Evolutionary conservation across 1,140 invertebrate species (phyloP).

Genomic region (Listronotus bonariensis): DNA sequence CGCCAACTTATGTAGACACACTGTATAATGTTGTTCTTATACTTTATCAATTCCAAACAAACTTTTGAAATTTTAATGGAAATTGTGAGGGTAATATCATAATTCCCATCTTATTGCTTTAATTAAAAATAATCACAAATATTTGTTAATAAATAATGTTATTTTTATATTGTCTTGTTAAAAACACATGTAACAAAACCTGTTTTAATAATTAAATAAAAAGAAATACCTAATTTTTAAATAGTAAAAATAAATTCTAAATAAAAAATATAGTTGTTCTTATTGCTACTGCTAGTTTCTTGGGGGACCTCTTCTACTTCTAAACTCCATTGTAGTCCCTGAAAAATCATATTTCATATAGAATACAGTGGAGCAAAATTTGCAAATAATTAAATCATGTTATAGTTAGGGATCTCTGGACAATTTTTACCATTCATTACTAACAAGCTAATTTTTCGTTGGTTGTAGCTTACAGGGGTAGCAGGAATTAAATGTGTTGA

Average conservation of each 20-base stretch:
- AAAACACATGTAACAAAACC: slow-evolving; percentile 4
- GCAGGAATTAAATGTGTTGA: no score
- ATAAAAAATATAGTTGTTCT: slow-evolving; percentile 12
- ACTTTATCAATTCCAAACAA: no score
- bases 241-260: slow-evolving; percentile 2
- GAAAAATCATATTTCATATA: slow-evolving; percentile 6
- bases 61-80: no score
- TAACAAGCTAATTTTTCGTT: no score
- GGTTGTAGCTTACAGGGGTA: no score
- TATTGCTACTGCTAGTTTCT: slow-evolving; percentile 30
- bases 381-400: no score
- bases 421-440: no score
- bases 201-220: slow-evolving; percentile 9
- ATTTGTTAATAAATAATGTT: slow-evolving; percentile 16
- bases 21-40: no score
- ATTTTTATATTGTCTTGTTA: slow-evolving; percentile 20
- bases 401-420: no score
- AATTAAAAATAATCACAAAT: slow-evolving; percentile 3
- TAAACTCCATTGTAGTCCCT: slow-evolving; percentile 42
- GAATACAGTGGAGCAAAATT: no score
- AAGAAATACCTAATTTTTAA: not conserved
- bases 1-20: no score
- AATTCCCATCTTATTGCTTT: not conserved
- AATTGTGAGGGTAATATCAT: not conserved
- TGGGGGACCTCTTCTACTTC: slow-evolving; percentile 35